Base-by-base conservation (phyloP, 2,113 vertebrate genomes). In the Falcunculus frontatus region DNA sequence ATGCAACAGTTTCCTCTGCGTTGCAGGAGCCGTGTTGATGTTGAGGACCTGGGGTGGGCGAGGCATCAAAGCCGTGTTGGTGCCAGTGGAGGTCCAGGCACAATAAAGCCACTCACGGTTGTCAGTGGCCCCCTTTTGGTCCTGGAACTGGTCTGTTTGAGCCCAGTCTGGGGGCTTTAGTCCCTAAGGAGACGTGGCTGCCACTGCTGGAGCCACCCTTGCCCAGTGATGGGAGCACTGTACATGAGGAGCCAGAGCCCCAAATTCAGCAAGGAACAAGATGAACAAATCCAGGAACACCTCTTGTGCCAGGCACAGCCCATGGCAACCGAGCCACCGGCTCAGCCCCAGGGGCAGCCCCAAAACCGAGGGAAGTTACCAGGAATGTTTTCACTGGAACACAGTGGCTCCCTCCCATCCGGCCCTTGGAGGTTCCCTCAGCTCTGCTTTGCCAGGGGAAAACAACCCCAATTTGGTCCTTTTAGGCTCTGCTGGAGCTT, bases 1-100 rank as follows among this genome's bases (percentile, higher is more conserved):
- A 87, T 65, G 79, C 94, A 90, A 85, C 65, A 73, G 67, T 62
- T 90, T 27, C 46, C 52, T 64, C 27, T 39, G 1, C 57, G 22
- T 52, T 46, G 41, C 37, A 18, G 60, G 30, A 44, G 27, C 2
- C 0, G 11, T 13, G 5, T n/a, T 20, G 62, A 17, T 6, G 5
- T 5, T 1, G 0, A 55, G 37, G 35, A 49, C 26, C n/a, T 2
- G 3, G 21, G 39, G 2, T 5, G 3, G 35, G 4, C 4, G 2
- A 87, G 32, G 23, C 7, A 6, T 57, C 8, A 0, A 2, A 6
- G 21, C 27, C 0, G 0, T 1, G 5, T 37, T 32, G 27, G 13
- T 75, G 46, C 56, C 6, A 3, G 60, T 12, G 10, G 33, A 50
- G 21, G 4, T 42, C 16, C 8, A 4, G 47, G 52, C 2, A 12